These are phyloP conservation scores for Brenthis daphne DNA, from an alignment of 2,888 invertebrate species.

Conservation along the genomic window DNA sequence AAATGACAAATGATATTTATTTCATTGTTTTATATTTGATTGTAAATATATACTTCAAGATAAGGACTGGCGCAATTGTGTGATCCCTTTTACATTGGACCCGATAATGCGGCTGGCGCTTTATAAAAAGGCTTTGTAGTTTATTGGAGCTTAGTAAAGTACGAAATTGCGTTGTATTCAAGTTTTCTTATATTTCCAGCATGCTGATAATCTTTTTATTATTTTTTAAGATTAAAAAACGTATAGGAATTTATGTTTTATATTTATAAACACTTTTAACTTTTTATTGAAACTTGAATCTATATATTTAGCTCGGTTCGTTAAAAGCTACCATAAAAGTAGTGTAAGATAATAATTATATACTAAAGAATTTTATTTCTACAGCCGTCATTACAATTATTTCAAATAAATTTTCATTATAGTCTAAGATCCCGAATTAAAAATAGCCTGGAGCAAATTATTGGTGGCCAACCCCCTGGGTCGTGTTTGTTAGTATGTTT, in stretches of 20 bases:
- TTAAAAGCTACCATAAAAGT: neutral
- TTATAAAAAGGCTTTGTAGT: conserved; percentile 31
- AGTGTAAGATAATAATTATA: neutral
- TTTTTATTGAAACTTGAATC: neutral
- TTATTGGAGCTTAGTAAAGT: conserved; percentile 32
- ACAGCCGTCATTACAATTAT: neutral
- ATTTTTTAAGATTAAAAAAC: conserved; percentile 15
- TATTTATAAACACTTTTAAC: neutral
- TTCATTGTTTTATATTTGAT: neutral
- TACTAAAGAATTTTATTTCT: neutral
- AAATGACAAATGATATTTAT: neutral
- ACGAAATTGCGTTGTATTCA: conserved; percentile 24
- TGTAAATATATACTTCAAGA: conserved; percentile 4
- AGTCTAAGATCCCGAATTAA: too few species aligned
- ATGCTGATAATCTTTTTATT: conserved; percentile 14
- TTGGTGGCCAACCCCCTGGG: too few species aligned
- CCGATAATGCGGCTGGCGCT: conserved; percentile 20
- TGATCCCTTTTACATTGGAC: conserved; percentile 22
- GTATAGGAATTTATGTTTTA: neutral
- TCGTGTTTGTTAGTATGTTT: too few species aligned
- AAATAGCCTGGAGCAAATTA: too few species aligned
- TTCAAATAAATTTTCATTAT: neutral
- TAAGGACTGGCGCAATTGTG: conserved; percentile 7
- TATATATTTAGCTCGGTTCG: neutral
- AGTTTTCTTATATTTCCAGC: conserved; percentile 23